Percentiles rank a stretch among this genome's conserved stretches.
These are phyloP conservation scores for Drosophila neocordata DNA, from an alignment of 1,140 invertebrate species.

Conservation along the genomic window DNA sequence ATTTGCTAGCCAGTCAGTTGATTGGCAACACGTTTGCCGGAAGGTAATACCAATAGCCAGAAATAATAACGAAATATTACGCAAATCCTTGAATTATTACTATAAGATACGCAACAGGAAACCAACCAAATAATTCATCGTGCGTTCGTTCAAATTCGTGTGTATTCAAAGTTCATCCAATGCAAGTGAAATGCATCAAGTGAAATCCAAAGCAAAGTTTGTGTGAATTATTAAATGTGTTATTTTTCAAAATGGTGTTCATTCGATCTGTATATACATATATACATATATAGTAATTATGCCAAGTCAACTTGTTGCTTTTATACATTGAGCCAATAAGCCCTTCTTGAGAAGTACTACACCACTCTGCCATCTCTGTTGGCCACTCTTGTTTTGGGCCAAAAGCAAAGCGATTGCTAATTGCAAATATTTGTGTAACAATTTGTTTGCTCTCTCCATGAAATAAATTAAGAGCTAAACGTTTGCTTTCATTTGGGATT, in stretches of 20 bases:
- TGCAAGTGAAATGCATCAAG: constrained; percentile 5
- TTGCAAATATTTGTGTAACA: constrained; percentile 66
- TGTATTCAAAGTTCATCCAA: constrained; percentile 15
- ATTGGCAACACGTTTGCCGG: constrained; percentile 82
- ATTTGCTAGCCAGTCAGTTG: constrained; percentile 74
- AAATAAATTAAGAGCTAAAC: constrained; percentile 61
- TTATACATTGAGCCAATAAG: constrained; percentile 2
- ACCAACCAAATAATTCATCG: not conserved
- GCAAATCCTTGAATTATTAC: constrained; percentile 5
- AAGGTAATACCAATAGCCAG: constrained; percentile 63
- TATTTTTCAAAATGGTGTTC: not conserved
- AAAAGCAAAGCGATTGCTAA: constrained; percentile 52
- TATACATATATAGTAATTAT: not conserved
- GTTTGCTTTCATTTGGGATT: constrained; percentile 10
- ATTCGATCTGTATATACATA: not conserved
- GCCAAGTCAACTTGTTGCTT: constrained; percentile 66
- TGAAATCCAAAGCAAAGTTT: constrained; percentile 7
- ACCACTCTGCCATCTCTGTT: constrained; percentile 40
- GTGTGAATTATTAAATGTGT: not conserved
- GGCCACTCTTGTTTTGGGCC: not conserved
- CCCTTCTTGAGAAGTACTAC: not conserved
- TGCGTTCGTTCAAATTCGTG: not conserved
- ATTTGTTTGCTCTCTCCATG: constrained; percentile 50
- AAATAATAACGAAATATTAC: constrained; percentile 37
- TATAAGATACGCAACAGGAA: not conserved